These are phyloP conservation scores for Pogonomyrmex barbatus DNA, from an alignment of 1,140 invertebrate genomes.

Conservation along the genomic window DNA sequence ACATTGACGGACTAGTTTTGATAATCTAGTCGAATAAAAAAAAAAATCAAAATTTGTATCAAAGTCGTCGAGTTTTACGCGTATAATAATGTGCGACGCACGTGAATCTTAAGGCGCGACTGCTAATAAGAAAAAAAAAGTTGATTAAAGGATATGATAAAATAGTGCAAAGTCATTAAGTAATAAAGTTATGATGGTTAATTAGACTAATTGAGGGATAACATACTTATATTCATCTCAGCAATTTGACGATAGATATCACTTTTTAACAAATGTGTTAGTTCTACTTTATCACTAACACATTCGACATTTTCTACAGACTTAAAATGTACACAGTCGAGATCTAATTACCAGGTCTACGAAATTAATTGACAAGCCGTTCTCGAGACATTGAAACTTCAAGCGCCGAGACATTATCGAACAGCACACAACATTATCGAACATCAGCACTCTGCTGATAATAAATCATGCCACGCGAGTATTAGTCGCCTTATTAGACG, in stretches of 20 bases:
- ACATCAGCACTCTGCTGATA: conserved; percentile 39
- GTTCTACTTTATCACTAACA: neutral
- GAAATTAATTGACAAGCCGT: neutral
- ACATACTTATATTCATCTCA: neutral
- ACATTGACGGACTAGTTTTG: neutral
- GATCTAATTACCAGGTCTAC: neutral
- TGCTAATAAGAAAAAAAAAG: neutral
- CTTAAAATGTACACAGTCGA: neutral
- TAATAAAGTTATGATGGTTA: neutral
- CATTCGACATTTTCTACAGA: neutral
- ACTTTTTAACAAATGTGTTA: neutral
- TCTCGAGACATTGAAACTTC: neutral
- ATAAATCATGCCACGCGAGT: conserved; percentile 7
- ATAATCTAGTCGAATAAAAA: neutral
- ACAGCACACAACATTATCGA: neutral
- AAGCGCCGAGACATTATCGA: neutral
- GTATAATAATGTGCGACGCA: neutral
- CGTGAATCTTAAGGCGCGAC: neutral
- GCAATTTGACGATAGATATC: neutral
- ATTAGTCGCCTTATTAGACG: conserved; percentile 16
- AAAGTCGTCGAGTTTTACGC: neutral
- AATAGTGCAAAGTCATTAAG: neutral
- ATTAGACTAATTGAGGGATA: conserved; percentile 16
- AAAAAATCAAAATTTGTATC: neutral
- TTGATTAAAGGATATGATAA: neutral